Evolutionary conservation across 30 jellyfish, hydroid and myxozoan species (phyloP), one percentile per base, ranked within the genome.

Genomic region (Calvadosia cruxmelitensis): DNA sequence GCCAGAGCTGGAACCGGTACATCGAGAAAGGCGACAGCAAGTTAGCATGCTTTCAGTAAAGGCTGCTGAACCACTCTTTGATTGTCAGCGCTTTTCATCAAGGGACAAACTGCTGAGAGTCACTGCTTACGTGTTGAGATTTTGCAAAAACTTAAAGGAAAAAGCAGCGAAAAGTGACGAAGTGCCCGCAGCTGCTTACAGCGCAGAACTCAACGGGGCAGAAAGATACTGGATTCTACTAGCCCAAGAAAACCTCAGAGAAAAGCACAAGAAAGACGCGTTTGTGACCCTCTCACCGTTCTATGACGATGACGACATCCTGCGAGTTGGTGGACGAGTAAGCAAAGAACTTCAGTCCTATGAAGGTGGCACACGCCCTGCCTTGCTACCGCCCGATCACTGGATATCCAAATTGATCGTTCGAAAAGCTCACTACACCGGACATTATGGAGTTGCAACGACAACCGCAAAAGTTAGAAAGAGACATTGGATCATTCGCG

Each of bases 241-340:
- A 33, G 83, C 84, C 63, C 92, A 70, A 61, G 63, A 64, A 30
- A 62, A 33, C 33, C 71, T 69, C 52, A 83, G 71, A 63, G 65
- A 70, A 25, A 78, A 69, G 24, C n/a, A n/a, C n/a, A n/a, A n/a
- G n/a, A n/a, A n/a, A n/a, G 92, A 83, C 25, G 74, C 70, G 63
- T 70, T 78, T 53, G 50, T 49, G 73, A 49, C 78, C 48, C 74
- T 70, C 51, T 27, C 83, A 34, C 92, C 92, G 26, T 63, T 70
- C 36, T 31, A 42, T 26, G 80, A 66, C 34, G 78, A 64, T 2
- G 52, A 76, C n/a, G 78, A 74, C 62, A 50, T 70, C 71, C 65
- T 78, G 57, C 63, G 83, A 78, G 92, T 78, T 13, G 92, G 92
- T 27, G 83, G 83, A 52, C 35, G 74, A 67, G 73, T 65, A 30